Evolutionary conservation across 2,797 vertebrate species (phyloP).

Genomic region (Parauchenoglanis punctatus): DNA sequence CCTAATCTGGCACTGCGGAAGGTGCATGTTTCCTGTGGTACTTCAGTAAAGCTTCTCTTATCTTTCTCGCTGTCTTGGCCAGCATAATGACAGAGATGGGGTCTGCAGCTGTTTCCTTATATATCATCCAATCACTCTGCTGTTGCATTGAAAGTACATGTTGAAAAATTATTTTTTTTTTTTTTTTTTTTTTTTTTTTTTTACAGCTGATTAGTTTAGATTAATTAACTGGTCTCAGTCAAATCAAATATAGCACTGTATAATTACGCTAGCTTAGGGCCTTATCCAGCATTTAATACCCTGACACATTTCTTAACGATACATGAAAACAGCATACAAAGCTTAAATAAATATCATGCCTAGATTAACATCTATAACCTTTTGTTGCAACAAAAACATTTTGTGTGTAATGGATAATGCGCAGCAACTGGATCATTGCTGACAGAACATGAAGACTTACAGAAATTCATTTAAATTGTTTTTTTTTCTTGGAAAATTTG

Average conservation of each 20-base stretch:
- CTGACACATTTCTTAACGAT: neutral
- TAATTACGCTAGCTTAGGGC: neutral
- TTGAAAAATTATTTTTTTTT: no score
- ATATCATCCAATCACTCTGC: no score
- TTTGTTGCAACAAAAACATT: neutral
- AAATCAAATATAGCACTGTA: neutral
- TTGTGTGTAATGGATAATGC: neutral
- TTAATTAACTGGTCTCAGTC: neutral
- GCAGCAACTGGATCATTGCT: neutral
- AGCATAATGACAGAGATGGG: neutral
- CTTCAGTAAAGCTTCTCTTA: neutral
- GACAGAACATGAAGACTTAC: neutral
- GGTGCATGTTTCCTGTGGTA: slow-evolving; percentile 8
- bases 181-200: no score
- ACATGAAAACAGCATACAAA: neutral
- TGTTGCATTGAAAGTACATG: no score
- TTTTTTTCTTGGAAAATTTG: neutral
- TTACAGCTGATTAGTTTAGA: neutral
- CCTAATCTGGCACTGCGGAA: slow-evolving; percentile 12
- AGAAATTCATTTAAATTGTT: neutral
- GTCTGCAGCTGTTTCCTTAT: no score
- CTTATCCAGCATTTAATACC: neutral
- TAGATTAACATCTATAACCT: neutral
- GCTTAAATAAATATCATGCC: neutral
- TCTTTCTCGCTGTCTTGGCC: neutral